phyloP scores from a whole-genome alignment of 2,888 invertebrate genomes.

The Chaitophorus viminalis region DNA sequence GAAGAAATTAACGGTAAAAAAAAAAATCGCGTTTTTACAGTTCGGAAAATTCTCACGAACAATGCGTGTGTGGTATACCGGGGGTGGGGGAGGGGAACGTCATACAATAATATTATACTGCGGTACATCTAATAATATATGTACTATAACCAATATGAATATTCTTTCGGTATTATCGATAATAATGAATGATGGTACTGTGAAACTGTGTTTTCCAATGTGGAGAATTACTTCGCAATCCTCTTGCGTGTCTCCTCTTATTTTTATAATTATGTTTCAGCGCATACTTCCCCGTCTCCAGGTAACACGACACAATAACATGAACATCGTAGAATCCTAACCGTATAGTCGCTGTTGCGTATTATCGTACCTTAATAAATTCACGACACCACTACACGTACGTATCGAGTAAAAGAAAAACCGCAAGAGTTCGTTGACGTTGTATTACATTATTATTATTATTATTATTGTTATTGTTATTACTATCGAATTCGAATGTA shows the following conservation, averaged over 20 bases:
- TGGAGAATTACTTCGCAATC: neutral
- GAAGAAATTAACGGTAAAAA: neutral
- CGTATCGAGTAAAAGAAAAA: conserved; percentile 15
- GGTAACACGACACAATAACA: conserved; percentile 7
- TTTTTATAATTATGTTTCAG: neutral
- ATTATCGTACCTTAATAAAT: neutral
- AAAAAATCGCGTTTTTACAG: neutral
- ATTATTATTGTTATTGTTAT: neutral
- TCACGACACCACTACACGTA: neutral
- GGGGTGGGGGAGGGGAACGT: too few species aligned
- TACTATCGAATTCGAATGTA: neutral
- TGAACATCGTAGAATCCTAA: too few species aligned
- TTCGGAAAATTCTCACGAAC: neutral
- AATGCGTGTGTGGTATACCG: neutral
- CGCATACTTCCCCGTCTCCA: neutral
- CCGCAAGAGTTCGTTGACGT: conserved; percentile 52
- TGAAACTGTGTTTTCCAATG: conserved; percentile 6
- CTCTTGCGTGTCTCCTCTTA: neutral
- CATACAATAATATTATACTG: too few species aligned
- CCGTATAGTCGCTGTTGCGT: neutral
- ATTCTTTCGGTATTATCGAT: neutral
- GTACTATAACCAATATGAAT: neutral
- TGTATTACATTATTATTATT: neutral
- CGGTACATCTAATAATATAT: neutral
- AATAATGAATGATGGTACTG: too few species aligned